Base-by-base conservation (phyloP, 2,797 vertebrate species). In the Gymnothorax reevesii region DNA sequence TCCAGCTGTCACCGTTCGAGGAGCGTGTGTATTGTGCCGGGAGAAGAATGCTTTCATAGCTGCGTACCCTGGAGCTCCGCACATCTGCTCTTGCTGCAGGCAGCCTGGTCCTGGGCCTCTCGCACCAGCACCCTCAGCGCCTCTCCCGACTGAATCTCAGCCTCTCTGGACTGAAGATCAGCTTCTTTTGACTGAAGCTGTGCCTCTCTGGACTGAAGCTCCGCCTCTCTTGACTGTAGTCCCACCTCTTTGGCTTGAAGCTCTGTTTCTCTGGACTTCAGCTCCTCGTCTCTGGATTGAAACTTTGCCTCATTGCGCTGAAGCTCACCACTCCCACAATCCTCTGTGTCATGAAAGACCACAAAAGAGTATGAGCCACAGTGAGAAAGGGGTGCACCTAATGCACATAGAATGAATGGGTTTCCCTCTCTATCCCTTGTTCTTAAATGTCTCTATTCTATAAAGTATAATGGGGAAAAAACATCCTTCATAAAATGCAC, bases 11-110 rank as follows among this genome's bases (percentile, higher is more conserved):
- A 42, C 33, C 33, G 33, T 42, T 42, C 33, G 33, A 42, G 33
- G 33, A 42, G 33, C 33, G 33, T n/a, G n/a, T 42, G 33, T 42
- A 42, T 42, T 42, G 33, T 42, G 33, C 33, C 33, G 33, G 33
- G 33, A 71, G 27, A 7, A 25, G 22, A 69, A n/a, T 69, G 22
- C 25, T 22, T 10, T 25, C 22, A 33, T 1, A 5, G 57, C n/a
- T 73, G 20, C 62, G 10, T 96, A 99, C 99, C 98, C 97, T 99
- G 97, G 89, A 99, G 95, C 94, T 99, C 98, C 92, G 96, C 95
- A 95, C 95, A 97, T 94, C 97, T 99, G 94, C 97, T 96, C 93
- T 97, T 98, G 94, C 96, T 97, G 84, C 93, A 92, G 89, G 96
- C 97, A 91, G 96, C 97, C 89, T 96, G 94, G 90, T 98, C 97